Conservation (phyloP, 2,888 invertebrate species). For the Sesia apiformis region DNA sequence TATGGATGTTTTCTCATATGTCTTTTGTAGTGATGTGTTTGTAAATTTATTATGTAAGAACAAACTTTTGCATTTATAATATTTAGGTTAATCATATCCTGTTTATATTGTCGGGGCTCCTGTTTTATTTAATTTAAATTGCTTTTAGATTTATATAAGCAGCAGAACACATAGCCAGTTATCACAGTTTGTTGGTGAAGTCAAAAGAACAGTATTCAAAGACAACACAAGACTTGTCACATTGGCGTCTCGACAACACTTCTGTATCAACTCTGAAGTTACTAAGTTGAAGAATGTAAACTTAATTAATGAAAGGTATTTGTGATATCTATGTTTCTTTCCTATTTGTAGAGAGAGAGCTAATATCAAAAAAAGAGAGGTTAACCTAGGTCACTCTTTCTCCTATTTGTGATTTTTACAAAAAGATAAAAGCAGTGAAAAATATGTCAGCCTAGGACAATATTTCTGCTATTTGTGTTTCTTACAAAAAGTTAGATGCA, state of each 20-base stretch:
- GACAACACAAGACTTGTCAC: constrained; percentile 83
- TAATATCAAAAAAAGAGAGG: neutral
- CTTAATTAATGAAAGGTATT: constrained; percentile 89
- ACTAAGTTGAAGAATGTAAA: constrained; percentile 80
- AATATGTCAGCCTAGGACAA: too few relatives aligned
- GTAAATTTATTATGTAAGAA: neutral
- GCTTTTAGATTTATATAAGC: constrained; percentile 90
- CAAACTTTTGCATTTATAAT: neutral
- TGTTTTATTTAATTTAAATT: neutral
- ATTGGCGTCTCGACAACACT: constrained; percentile 92
- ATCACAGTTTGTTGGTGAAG: constrained; percentile 94
- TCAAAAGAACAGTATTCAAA: constrained; percentile 86
- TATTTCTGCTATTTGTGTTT: too few relatives aligned
- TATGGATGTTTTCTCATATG: too few relatives aligned
- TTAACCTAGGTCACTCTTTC: too few relatives aligned
- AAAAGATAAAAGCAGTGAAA: too few relatives aligned
- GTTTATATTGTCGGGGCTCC: too few relatives aligned
- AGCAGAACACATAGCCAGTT: constrained; percentile 98
- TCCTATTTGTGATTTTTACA: too few relatives aligned
- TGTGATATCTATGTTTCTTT: neutral
- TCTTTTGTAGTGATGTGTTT: neutral
- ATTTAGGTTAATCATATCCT: neutral
- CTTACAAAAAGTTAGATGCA: too few relatives aligned
- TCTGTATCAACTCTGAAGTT: constrained; percentile 91
- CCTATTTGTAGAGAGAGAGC: neutral